A percentile compares a stretch with the other conserved stretches of the same genome.
Evolutionary conservation across 1,140 invertebrate genomes (phyloP).

Genomic region (Drosophila tani): DNA sequence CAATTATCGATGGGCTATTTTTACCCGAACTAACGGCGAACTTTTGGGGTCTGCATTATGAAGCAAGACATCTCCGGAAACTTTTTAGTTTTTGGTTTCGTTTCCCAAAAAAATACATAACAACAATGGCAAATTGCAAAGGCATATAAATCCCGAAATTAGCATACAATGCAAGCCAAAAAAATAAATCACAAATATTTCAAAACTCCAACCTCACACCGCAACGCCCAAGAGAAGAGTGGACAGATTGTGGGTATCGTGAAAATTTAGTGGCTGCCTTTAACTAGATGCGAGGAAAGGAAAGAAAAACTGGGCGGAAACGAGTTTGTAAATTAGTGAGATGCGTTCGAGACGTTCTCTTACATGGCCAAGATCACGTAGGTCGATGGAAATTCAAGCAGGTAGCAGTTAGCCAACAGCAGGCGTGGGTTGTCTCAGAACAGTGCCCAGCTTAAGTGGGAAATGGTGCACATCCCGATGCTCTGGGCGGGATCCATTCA

Average conservation of each 20-base stretch:
- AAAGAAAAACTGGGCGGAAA: conserved; percentile 63
- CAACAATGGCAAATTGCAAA: conserved; percentile 60
- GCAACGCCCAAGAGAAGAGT: conserved; percentile 46
- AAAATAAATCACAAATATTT: conserved; percentile 71
- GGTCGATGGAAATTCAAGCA: conserved; percentile 31
- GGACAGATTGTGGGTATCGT: conserved; percentile 43
- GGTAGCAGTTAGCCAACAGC: conserved; percentile 3
- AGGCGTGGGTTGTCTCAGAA: conserved; percentile 34
- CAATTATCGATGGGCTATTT: conserved; percentile 58
- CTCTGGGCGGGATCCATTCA: conserved; percentile 15
- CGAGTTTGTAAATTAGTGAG: conserved; percentile 64
- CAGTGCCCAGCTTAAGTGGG: conserved; percentile 14
- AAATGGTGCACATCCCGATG: conserved; percentile 63
- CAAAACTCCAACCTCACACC: conserved; percentile 64
- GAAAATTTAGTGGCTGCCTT: conserved; percentile 38
- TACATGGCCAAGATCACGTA: conserved; percentile 63
- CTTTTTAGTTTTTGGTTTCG: background rate
- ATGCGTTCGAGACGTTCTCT: conserved; percentile 17
- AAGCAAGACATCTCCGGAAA: conserved; percentile 31
- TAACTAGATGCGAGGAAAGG: conserved; percentile 45
- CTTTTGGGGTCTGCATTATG: conserved; percentile 2
- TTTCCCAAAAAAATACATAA: conserved; percentile 14
- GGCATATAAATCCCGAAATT: conserved; percentile 46
- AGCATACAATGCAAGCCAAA: conserved; percentile 62
- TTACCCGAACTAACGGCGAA: conserved; percentile 5